Evolutionary conservation across 2,797 vertebrate genomes (phyloP), one percentile per base, ranked within the genome.

Genomic region (Hafferia zeledoni): DNA sequence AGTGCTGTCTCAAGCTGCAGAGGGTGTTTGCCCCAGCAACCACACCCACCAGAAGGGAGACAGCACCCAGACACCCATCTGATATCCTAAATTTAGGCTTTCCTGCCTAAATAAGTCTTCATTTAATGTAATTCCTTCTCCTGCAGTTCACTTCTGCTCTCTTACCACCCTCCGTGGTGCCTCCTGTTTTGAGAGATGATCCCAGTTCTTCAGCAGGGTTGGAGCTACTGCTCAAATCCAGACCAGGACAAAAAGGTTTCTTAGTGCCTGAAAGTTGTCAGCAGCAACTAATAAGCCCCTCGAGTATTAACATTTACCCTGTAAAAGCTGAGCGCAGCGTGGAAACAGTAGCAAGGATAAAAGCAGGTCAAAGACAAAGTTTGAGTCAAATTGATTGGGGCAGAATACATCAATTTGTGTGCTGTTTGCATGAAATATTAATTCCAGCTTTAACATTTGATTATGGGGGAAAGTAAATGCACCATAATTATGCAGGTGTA

Each of bases 361-460:
- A 87, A 78, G 55, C 94, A 90, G 92, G 94, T 95, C 94, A 90
- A 60, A 95, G 77, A 69, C 2, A 4, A 94, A 93, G 79, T 86
- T 91, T 94, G 84, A 95, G 72, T 59, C 84, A 92, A 88, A 94
- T 94, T 72, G 84, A 91, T 28, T 25, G 59, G 84, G 89, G 74
- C 83, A 88, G 79, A 92, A 94, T 4, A 67, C 70, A 89, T 70
- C 55, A 41, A 82, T 78, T 78, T 0, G 0, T 2, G 6, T 14
- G 55, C 89, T 63, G 59, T 81, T 90, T 43, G 37, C 87, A 95
- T 96, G 60, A 94, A 96, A 95, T 96, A 96, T 93, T 93, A 55
- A 93, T 88, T 63, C 59, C 44, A 53, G 87, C 30, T 63, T 83
- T 69, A 90, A 79, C 79, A 24, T 71, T 71, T 46, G 31, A 63